A percentile compares a stretch with the other conserved stretches of the same genome.
phyloP scores from a whole-genome alignment of 1,140 invertebrate species.

The Cepaea nemoralis region DNA sequence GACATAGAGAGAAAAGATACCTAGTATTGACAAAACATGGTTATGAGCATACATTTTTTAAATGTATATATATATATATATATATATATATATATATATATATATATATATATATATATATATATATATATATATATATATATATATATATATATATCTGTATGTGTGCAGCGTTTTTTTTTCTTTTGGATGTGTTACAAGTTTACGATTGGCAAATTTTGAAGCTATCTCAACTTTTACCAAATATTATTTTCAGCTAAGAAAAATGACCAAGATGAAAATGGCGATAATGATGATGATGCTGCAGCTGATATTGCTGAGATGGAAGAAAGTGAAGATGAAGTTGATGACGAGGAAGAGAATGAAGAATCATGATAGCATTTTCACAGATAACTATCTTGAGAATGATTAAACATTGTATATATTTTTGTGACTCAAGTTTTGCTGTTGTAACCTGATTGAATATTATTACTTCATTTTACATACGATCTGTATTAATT shows the following conservation, averaged over 20 bases:
- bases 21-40: too few species aligned
- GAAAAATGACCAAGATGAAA: background rate
- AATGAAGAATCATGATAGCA: slow-evolving; percentile 22
- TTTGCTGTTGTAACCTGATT: background rate
- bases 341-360: slow-evolving; percentile 7
- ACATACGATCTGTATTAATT: background rate
- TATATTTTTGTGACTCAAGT: too few species aligned
- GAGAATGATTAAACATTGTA: too few species aligned
- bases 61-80: background rate
- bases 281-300: background rate
- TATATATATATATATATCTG: background rate
- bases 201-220: background rate
- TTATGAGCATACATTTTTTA: too few species aligned
- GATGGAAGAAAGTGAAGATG: background rate
- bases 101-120: background rate
- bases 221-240: background rate
- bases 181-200: too few species aligned
- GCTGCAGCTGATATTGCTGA: background rate
- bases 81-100: background rate
- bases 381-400: too few species aligned
- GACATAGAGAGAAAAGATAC: too few species aligned
- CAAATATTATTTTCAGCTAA: slow-evolving; percentile 4
- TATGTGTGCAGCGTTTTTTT: background rate
- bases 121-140: too few species aligned
- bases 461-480: background rate